Conservation (phyloP, 1,140 invertebrate genomes). For the Triops longicaudatus region DNA sequence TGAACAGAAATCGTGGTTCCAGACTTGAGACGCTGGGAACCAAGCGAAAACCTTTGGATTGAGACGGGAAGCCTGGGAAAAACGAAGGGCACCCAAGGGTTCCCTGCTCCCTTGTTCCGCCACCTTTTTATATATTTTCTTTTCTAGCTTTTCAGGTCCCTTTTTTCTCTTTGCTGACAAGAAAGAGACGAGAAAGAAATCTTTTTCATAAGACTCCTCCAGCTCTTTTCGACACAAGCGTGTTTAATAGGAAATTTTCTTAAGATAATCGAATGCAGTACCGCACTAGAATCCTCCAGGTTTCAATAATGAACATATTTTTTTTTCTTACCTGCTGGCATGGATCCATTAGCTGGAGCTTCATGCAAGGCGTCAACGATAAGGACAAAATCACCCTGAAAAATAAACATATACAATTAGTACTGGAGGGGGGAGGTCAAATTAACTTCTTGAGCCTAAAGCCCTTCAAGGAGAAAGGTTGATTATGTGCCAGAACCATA, state of each 20-base stretch:
- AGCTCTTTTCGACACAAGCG: neutral
- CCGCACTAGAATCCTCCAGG: neutral
- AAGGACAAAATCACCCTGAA: slow-evolving; percentile 6
- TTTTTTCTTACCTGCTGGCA: neutral
- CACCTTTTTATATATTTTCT: slow-evolving; percentile 16
- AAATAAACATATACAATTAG: neutral
- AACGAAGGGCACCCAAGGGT: slow-evolving; percentile 10
- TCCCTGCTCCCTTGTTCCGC: slow-evolving; percentile 10
- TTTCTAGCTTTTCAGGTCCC: neutral
- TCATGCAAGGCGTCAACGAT: slow-evolving; percentile 7
- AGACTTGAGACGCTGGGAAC: slow-evolving; percentile 3
- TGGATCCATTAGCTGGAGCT: neutral
- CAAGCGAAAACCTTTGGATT: neutral
- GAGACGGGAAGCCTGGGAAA: slow-evolving; percentile 1
- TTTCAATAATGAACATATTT: neutral
- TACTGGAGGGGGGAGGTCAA: neutral
- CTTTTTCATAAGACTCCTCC: neutral
- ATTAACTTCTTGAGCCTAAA: neutral
- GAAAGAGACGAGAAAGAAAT: neutral
- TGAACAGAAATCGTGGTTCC: neutral
- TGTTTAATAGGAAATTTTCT: neutral
- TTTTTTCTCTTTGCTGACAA: neutral
- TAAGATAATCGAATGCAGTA: neutral
- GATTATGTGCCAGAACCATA: neutral
- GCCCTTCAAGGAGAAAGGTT: neutral